A percentile compares a stretch with the other conserved stretches of the same genome.
These are phyloP conservation scores for Gnathonemus echidnorhynchus DNA, from an alignment of 2,113 vertebrate species.

Conservation along the genomic window DNA sequence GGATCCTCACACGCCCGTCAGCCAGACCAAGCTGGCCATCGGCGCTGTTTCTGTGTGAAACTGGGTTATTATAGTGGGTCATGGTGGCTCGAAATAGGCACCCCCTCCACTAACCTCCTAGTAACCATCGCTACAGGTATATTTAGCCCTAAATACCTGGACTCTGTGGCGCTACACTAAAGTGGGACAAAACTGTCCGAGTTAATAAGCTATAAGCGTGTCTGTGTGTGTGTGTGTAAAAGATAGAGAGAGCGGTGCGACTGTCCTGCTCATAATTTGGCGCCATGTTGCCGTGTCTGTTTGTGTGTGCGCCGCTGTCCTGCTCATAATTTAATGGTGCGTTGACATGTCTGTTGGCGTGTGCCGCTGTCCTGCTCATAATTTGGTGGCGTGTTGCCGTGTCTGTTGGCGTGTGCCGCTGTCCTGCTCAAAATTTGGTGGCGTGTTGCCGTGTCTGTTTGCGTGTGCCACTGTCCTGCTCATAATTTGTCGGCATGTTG, in stretches of 20 bases:
- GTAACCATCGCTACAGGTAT: conserved; percentile 41
- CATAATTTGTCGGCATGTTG: not conserved
- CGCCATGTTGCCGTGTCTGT: not conserved
- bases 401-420: not conserved
- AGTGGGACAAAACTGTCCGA: conserved; percentile 39
- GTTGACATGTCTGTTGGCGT: conserved; percentile 14
- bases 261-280: not conserved
- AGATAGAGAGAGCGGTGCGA: conserved; percentile 18
- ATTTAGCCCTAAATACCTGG: conserved; percentile 45
- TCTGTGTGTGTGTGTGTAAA: conserved; percentile 11
- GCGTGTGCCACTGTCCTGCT: not conserved
- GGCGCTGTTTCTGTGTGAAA: not conserved
- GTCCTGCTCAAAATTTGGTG: too few relatives aligned
- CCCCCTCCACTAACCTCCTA: not conserved
- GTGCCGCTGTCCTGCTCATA: not conserved
- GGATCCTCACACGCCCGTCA: not conserved
- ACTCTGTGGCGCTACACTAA: conserved; percentile 34
- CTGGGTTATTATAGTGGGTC: conserved; percentile 25
- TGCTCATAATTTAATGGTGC: not conserved
- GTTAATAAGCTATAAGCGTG: conserved; percentile 39
- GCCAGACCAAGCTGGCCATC: not conserved
- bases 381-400: not conserved
- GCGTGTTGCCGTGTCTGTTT: conserved; percentile 5
- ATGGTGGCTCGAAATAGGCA: conserved; percentile 29
- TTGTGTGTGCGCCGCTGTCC: not conserved